Base-by-base conservation (phyloP, 1,140 invertebrate species). In the Bombus pyrosoma region DNA sequence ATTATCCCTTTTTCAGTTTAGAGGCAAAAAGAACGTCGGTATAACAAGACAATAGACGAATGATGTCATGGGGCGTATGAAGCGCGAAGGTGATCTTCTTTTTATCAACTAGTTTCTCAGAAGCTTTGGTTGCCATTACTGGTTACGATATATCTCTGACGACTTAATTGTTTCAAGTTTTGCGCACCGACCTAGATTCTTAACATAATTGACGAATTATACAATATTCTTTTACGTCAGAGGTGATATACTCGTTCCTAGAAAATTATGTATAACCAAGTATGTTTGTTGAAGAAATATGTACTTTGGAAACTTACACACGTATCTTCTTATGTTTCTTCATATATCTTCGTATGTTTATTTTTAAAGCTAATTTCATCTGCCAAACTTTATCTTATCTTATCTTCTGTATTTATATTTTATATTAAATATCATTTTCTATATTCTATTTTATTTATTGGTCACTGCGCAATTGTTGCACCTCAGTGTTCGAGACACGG, bases 1-100 rank as follows among this genome's bases (percentile, higher is more conserved):
- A 83, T 83, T 83, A 47, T 74, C 28, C 47, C 18, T 10, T 3
- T 28, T 79, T 34, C 6, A 59, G 22, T n/a, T 76, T 59, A 57
- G 6, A 15, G 13, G 25, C 4, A n/a, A 22, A 76, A 43, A 43
- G 1, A 34, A 10, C 18, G 6, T 32, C 1, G 9, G 12, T 12
- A 15, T 34, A 43, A 78, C 34, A 1, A 68, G 18, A 47, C 39
- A 79, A 79, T 39, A 76, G 34, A 10, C 71, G 39, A 43, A 32
- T 74, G 39, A 32, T 25, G 72, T 59, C 37, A 59, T 5, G 15
- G 34, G 34, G 5, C 32, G 32, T 59, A 37, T 4, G 5, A 59
- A 18, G 28, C 34, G 9, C 57, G 34, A 77, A 77, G 57, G 34
- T 62, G 37, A 62, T 77, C 59, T 28, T 43, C 28, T 64, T 64